Base-by-base conservation (phyloP, 2,888 invertebrate species). In the Gastracanthus pulcherrimus region DNA sequence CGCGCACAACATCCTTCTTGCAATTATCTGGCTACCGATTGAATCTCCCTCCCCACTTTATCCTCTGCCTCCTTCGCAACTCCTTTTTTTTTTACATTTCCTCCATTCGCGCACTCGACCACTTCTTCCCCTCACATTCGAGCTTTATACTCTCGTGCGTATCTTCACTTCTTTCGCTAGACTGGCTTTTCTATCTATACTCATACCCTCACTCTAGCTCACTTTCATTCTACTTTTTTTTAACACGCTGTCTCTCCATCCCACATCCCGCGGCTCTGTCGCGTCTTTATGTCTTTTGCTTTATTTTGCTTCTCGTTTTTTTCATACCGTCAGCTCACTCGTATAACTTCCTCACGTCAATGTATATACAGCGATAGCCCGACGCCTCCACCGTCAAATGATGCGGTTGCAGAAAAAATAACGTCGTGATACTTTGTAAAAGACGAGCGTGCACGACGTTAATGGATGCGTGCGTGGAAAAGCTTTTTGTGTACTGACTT, bases 221-320 rank as follows among this genome's bases (percentile, higher is more conserved):
- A 38, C 48, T 26, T 31, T 23, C 45, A 4, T 29, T 31, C 11
- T 38, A 23, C 36, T 64, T 48, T 26, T 66, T 64, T 64, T 75
- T 66, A 13, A 66, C 66, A 31, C 66, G n/a, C n/a, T n/a, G n/a
- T n/a, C n/a, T n/a, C n/a, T n/a, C n/a, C n/a, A n/a, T n/a, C 66
- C 29, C 38, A 38, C 48, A 36, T 31, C 34, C 45, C 19, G 19
- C 23, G 26, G 34, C 64, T 74, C 72, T 74, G 66, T 66, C 62
- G 62, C 36, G 64, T 66, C 51, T 81, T 79, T 23, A 55, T 29
- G 67, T 38, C 69, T 79, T 58, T 64, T 74, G 72, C 45, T 66
- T 62, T 82, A 76, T 74, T 76, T 76, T 55, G 34, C 69, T n/a
- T n/a, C n/a, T n/a, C 45, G 45, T 58, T 79, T 58, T 79, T 71